Base-by-base conservation (phyloP, 2,797 vertebrate genomes). In the Sus cebifrons region DNA sequence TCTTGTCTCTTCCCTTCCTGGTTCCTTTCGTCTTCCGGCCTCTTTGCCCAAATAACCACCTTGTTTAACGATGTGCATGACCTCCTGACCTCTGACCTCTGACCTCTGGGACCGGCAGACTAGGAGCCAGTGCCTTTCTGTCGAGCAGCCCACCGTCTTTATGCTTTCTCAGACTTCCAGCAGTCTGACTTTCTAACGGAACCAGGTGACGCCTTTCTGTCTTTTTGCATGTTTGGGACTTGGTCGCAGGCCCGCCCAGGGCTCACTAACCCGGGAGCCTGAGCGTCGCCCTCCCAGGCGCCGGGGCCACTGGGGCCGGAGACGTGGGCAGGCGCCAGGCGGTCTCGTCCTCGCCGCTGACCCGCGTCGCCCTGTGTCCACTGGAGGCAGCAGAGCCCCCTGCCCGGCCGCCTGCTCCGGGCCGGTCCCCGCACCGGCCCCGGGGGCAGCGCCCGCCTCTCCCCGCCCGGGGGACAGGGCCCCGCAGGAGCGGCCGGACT, bases 141-240 rank as follows among this genome's bases (percentile, higher is more conserved):
- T 99, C 91, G 99, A 99, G 98, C 99, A 99, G 98, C 99, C 99
- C 98, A 99, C 99, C 99, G 99, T 99, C 99, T 99, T 99, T 99
- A 99, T 99, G 99, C 99, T 99, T 98, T 99, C 99, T 98, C 99
- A 99, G 99, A 99, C 99, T 98, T 99, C 99, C 98, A 99, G 99
- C 99, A 99, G 99, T 99, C 99, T 99, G 98, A 99, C 99, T 99
- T 99, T 99, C 99, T 99, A 98, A 99, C 96, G 99, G 99, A 98
- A 98, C 99, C 99, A 99, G 99, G 99, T 99, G 99, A 99, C 97
- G 97, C 98, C 98, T 97, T 98, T 98, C 98, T 98, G 98, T 98
- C 98, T 98, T 98, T 98, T 97, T 98, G 94, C 97, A 97, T 98
- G 98, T 95, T 97, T 97, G 97, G 97, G 97, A 94, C 98, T 97